Base-by-base conservation (phyloP, 2,797 vertebrate genomes). In the Triplophysa bombifrons region DNA sequence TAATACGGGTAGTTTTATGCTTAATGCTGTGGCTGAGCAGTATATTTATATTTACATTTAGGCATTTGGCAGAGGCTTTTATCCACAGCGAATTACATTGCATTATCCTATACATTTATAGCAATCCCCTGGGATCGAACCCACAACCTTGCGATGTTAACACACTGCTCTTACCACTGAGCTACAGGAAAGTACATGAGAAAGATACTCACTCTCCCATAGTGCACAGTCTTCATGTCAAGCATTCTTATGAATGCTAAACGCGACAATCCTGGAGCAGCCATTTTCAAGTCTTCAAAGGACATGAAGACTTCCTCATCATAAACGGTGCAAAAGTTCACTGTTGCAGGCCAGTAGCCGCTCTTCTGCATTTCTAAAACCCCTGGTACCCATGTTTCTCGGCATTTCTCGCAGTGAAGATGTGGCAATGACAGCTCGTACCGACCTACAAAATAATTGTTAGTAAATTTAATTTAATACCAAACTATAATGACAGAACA, bases 201-300 rank as follows among this genome's bases (percentile, higher is more conserved):
- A 60, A 60, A 60, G 22, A 12, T 63, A 63, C 60, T 61, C 3
- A 79, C 77, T 34, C 78, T 71, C 41, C 77, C 77, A 73, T 66
- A 80, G 27, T 38, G 71, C 10, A 38, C 56, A 10, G 78, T 65
- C 14, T 50, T 50, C 14, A 72, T 48, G 34, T 67, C 20, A 7
- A 80, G 34, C 78, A 74, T 73, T 58, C 72, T 80, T 17, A 74
- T 51, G 55, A 80, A 80, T 67, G 78, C 78, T 25, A 66, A 38
- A 50, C 70, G 30, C 2, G 70, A 66, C 12, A 80, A 14, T 17
- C 70, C 78, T 27, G 70, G 61, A 58, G 53, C 70, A 60, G 71
- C 44, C 48, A 74, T 65, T 58, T 74, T 74, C 7, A 80, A 19
- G 4, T 80, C 68, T 65, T 79, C 58, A 3, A 72, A 72, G 7